Percentiles rank a stretch among this genome's conserved stretches.
phyloP scores from a whole-genome alignment of 2,888 invertebrate species.

The Nephrotoma appendiculata region DNA sequence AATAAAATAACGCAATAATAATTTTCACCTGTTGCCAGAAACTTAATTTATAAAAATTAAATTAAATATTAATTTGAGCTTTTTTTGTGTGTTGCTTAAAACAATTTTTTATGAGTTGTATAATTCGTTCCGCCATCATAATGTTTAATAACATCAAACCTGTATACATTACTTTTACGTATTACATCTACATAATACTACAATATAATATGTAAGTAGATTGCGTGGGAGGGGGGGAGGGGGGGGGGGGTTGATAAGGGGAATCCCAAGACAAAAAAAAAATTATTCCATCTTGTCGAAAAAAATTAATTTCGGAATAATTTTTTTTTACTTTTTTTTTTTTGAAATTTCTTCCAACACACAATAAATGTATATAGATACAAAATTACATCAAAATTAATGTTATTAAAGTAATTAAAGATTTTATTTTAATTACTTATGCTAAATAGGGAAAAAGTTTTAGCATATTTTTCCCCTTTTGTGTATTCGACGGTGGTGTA shows the following conservation, averaged over 20 bases:
- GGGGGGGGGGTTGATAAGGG: background rate
- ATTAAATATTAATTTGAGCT: background rate
- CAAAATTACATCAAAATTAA: background rate
- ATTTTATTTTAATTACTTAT: background rate
- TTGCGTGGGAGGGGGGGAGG: background rate
- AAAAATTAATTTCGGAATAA: background rate
- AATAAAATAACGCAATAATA: background rate
- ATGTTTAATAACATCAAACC: background rate
- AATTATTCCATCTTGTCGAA: background rate
- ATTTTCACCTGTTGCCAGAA: background rate
- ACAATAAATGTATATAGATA: background rate
- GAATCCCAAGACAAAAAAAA: background rate
- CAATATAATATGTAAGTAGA: background rate
- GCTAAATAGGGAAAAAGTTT: background rate
- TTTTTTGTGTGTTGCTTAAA: background rate
- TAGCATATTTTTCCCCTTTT: background rate
- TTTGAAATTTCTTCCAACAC: background rate
- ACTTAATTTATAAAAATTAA: background rate
- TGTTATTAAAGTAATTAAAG: background rate
- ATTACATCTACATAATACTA: background rate
- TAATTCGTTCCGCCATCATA: background rate
- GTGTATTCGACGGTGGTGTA: background rate
- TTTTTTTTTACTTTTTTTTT: too few relatives aligned
- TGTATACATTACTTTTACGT: background rate
- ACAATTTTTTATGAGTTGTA: background rate